Evolutionary conservation across 2,888 invertebrate genomes (phyloP).

Genomic region (Coleophora flavipennella): DNA sequence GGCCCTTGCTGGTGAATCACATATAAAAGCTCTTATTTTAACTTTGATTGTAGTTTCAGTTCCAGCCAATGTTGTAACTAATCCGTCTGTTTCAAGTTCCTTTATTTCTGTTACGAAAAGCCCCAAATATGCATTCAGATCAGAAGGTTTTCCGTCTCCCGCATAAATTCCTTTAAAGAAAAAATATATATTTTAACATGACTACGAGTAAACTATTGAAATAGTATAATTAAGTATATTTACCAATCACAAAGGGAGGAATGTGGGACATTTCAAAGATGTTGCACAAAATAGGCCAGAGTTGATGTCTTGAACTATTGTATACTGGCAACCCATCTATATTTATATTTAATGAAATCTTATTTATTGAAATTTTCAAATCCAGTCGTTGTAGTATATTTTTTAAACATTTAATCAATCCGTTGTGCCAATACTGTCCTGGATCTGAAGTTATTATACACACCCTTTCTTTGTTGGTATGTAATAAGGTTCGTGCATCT

Average conservation of each 20-base stretch:
- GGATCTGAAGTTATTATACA: background rate
- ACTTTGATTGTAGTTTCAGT: slow-evolving; percentile 1
- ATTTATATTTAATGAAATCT: slow-evolving; percentile 3
- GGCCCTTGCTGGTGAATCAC: slow-evolving; percentile 7
- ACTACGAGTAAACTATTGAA: no score
- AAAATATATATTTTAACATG: background rate
- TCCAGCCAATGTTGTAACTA: background rate
- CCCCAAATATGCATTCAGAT: slow-evolving; percentile 1
- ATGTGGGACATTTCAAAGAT: slow-evolving; percentile 3
- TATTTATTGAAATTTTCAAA: background rate
- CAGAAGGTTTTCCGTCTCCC: slow-evolving; percentile 1
- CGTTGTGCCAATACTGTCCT: slow-evolving; percentile 5
- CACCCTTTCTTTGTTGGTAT: background rate
- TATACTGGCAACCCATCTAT: slow-evolving; percentile 9
- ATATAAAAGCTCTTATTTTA: slow-evolving; percentile 5
- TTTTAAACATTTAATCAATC: slow-evolving; percentile 3
- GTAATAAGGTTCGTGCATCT: background rate
- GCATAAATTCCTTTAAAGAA: slow-evolving; percentile 1
- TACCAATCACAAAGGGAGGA: slow-evolving; percentile 1
- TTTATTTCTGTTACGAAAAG: slow-evolving; percentile 4
- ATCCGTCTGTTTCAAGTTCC: background rate
- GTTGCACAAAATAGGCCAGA: slow-evolving; percentile 6
- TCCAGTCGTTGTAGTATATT: slow-evolving; percentile 2
- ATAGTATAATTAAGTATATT: background rate
- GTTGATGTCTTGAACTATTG: slow-evolving; percentile 7